Percentiles rank a stretch among this genome's conserved stretches.
phyloP scores from a whole-genome alignment of 1,140 invertebrate species.

The Eulimnadia texana region DNA sequence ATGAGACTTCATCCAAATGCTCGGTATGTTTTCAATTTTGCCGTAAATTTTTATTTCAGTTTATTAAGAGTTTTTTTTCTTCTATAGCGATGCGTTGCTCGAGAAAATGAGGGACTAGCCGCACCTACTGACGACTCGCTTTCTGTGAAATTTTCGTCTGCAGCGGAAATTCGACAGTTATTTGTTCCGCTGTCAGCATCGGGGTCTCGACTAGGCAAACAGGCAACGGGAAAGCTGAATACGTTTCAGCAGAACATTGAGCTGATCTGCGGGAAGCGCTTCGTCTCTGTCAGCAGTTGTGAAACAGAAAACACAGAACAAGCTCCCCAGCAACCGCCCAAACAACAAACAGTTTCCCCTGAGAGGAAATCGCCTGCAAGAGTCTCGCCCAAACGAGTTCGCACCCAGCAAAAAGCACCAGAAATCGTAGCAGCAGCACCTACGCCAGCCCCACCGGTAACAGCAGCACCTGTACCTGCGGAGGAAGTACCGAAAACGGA shows the following conservation, averaged over 20 bases:
- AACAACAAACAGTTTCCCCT: background rate
- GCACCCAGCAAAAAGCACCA: background rate
- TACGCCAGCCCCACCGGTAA: background rate
- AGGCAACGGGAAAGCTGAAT: background rate
- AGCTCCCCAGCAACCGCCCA: background rate
- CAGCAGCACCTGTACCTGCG: background rate
- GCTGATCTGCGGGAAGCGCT: constrained; percentile 12
- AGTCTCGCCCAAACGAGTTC: background rate
- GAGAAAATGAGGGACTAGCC: too few relatives aligned
- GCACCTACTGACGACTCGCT: too few relatives aligned
- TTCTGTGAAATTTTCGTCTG: too few relatives aligned
- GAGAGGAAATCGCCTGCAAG: background rate
- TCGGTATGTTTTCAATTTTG: background rate
- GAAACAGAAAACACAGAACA: background rate
- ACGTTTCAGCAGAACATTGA: constrained; percentile 4
- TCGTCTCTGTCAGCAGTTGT: constrained; percentile 8
- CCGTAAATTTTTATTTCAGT: background rate
- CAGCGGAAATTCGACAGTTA: background rate
- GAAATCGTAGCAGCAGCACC: too few relatives aligned
- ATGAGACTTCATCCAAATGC: background rate
- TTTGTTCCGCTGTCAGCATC: background rate
- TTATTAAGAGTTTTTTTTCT: background rate
- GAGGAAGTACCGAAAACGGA: background rate
- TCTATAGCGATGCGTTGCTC: too few relatives aligned
- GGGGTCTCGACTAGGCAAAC: background rate